Base-by-base conservation (phyloP, 2,113 vertebrate species). In the Festucalex cinctus region DNA sequence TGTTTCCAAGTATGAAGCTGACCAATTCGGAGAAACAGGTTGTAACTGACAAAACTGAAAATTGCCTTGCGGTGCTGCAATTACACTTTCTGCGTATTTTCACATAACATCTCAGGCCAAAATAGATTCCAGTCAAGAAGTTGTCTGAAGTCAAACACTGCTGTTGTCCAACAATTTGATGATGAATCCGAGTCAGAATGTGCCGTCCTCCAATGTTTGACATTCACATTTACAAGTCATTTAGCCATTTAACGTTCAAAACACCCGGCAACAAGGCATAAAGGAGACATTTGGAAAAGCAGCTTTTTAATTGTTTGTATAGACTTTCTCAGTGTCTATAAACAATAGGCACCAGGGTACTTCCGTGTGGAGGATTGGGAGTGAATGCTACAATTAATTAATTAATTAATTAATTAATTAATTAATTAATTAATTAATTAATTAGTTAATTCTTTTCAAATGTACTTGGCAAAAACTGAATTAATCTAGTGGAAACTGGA, bases 61-160 rank as follows among this genome's bases (percentile, higher is more conserved):
- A 13, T 60, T 37, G 58, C 9, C 12, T 60, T 60, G 19, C 20
- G 22, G 35, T 37, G 32, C 6, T 5, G 36, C 35, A 60, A 22
- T 37, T 35, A 22, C 35, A 1, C 19, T 17, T 63, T 43, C 9
- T 0, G 22, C 19, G 43, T 37, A 63, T 63, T 44, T 49, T n/a
- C 48, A 28, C n/a, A 26, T 13, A 37, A 60, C 36, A 62, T 20
- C 61, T 68, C 73, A 44, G 56, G 62, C 5, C 53, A 66, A 71
- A 69, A 73, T 44, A 69, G 61, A 32, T 28, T n/a, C 35, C 22
- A 39, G 63, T 80, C 62, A 74, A 78, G 63, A 74, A 20, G 9
- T n/a, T 66, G 66, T 73, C 28, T 48, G 26, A 77, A 58, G 69
- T 44, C 6, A 67, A 69, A 72, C 8, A 71, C 49, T 60, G 73